Evolutionary conservation across 2,888 invertebrate genomes (phyloP).

Genomic region (Mamestra brassicae): DNA sequence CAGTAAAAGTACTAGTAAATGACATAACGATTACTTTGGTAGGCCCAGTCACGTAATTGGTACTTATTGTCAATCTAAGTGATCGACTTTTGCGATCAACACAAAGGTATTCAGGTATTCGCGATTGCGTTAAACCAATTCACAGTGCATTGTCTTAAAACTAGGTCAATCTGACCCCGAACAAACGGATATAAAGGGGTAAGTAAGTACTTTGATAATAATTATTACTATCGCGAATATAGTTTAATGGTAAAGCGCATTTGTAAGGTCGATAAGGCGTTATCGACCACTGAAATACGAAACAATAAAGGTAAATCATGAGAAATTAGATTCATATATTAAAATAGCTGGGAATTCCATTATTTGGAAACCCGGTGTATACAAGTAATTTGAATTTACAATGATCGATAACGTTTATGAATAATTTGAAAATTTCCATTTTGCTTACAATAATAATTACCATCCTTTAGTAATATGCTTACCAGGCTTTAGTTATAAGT

Average conservation of each 20-base stretch:
- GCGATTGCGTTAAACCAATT: conserved; percentile 60
- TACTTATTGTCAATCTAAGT: conserved; percentile 50
- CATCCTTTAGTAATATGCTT: too few relatives aligned
- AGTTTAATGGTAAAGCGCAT: conserved; percentile 45
- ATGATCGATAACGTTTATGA: conserved; percentile 20
- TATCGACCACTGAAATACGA: conserved; percentile 38
- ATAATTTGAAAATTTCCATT: conserved; percentile 12
- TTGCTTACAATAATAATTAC: background rate
- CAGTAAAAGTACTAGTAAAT: conserved; percentile 20
- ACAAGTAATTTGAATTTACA: conserved; percentile 16
- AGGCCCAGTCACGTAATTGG: conserved; percentile 45
- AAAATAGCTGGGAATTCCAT: conserved; percentile 29
- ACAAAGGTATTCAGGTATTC: conserved; percentile 59
- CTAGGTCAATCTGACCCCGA: conserved; percentile 61
- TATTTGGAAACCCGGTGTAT: conserved; percentile 23
- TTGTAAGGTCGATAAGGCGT: conserved; percentile 32
- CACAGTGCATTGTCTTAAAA: conserved; percentile 58
- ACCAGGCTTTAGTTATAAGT: too few relatives aligned
- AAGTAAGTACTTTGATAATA: conserved; percentile 41
- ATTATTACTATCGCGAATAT: conserved; percentile 38
- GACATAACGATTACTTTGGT: conserved; percentile 49
- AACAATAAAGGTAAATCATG: conserved; percentile 45
- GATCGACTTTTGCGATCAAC: conserved; percentile 54
- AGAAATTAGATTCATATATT: conserved; percentile 38
- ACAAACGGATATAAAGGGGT: conserved; percentile 61